Conservation (phyloP, 2,797 vertebrate species). For the Tangara arthus region DNA sequence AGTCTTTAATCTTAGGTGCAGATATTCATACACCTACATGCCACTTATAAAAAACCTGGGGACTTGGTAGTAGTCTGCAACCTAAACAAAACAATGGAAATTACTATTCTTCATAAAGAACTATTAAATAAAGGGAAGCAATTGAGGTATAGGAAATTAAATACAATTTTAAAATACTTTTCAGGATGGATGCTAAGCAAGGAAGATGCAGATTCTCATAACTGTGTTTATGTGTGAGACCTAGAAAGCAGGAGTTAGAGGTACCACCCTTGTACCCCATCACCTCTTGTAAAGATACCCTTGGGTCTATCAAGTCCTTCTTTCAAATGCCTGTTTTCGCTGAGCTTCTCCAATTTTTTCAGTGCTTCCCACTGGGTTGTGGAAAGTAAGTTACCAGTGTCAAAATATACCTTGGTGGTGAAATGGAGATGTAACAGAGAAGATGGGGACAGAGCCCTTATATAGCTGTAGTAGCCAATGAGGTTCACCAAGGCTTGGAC, state of each 20-base stretch:
- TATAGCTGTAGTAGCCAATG: neutral
- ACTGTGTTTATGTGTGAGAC: neutral
- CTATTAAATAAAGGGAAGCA: neutral
- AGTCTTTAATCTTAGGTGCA: neutral
- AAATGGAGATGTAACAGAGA: neutral
- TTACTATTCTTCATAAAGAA: neutral
- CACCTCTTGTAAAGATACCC: neutral
- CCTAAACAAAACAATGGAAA: neutral
- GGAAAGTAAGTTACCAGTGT: neutral
- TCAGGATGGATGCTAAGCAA: neutral
- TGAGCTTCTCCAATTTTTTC: neutral
- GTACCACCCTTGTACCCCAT: neutral
- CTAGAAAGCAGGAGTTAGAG: neutral
- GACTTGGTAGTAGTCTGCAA: neutral
- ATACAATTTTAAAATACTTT: neutral
- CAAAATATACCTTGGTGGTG: fast-evolving
- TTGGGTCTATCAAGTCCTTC: neutral
- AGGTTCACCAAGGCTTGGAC: neutral
- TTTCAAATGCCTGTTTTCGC: neutral
- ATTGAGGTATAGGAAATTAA: neutral
- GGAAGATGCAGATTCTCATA: neutral
- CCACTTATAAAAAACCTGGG: neutral
- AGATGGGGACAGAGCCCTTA: neutral
- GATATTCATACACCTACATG: neutral
- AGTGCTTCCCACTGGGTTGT: neutral